Base-by-base conservation (phyloP, 1,140 invertebrate genomes). In the Drosophila melanogaster region DNA sequence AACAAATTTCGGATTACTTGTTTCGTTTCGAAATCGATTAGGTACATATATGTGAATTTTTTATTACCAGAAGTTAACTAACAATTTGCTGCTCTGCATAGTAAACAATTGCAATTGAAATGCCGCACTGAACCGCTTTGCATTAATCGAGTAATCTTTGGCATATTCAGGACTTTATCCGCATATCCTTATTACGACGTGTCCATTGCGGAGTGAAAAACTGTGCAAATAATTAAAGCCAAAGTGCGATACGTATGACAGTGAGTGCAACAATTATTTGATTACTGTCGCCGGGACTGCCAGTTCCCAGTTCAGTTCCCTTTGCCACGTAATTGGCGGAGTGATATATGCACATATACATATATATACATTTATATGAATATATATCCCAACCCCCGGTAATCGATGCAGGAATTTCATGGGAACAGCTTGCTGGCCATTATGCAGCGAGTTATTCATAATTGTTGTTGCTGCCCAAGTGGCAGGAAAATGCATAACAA, bases 181-280 rank as follows among this genome's bases (percentile, higher is more conserved):
- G 40, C 49, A 47, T 55, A 70, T 69, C 62, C 66, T 47, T 70
- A 56, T 57, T 70, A 40, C 66, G 51, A 62, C 60, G 50, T 53
- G 53, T 65, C 58, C 70, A 75, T 75, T 75, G 56, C 64, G 33
- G 37, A 75, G 69, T 69, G 59, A 59, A 77, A 53, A 81, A 81
- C 51, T 85, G 71, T 64, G 73, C 66, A 85, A 84, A 84, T 86
- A 81, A 86, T 85, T 86, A 86, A 87, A 81, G 78, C 57, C 44
- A 66, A 84, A 62, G 53, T 66, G 64, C 67, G 60, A 80, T 71
- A 81, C 69, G 58, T 60, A 59, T 81, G 81, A 80, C 80, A 80
- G 80, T 41, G 55, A 80, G 67, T 76, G 83, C 79, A 77, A 90
- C 85, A 91, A 91, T 91, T 91, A 90, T 90, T 90, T 90, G 87